Conservation (phyloP, 2,888 invertebrate species). For the Nemotelus pantherinus region DNA sequence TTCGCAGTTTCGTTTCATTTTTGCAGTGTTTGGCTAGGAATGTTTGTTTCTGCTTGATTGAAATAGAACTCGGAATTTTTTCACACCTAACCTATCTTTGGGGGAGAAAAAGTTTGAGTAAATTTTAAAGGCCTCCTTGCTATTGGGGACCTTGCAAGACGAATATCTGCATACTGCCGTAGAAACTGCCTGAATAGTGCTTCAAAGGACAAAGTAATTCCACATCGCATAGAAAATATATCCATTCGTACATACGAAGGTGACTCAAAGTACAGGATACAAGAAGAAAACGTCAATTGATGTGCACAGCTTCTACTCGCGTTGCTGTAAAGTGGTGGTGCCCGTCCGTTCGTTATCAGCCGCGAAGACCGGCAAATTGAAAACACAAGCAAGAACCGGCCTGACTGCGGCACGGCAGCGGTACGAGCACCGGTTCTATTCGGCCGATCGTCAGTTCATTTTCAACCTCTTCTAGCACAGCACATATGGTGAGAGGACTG, state of each 20-base stretch:
- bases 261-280: not conserved
- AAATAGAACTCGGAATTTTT: too few species aligned
- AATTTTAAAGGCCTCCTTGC: too few species aligned
- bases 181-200: too few species aligned
- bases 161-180: too few species aligned
- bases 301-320: not conserved
- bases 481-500: slow-evolving; percentile 3
- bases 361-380: not conserved
- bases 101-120: too few species aligned
- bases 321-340: not conserved
- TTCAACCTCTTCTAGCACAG: not conserved
- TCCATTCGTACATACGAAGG: not conserved
- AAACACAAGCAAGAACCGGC: not conserved
- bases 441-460: not conserved
- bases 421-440: not conserved
- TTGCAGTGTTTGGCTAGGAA: too few species aligned
- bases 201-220: too few species aligned
- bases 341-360: slow-evolving; percentile 5
- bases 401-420: not conserved
- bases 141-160: too few species aligned
- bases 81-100: too few species aligned
- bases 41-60: too few species aligned
- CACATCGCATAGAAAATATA: too few species aligned
- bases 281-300: not conserved
- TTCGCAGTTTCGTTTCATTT: too few species aligned